Evolutionary conservation across 2,113 vertebrate species (phyloP), one percentile per base, ranked within the genome.

Genomic region (Ceratotherium simum): DNA sequence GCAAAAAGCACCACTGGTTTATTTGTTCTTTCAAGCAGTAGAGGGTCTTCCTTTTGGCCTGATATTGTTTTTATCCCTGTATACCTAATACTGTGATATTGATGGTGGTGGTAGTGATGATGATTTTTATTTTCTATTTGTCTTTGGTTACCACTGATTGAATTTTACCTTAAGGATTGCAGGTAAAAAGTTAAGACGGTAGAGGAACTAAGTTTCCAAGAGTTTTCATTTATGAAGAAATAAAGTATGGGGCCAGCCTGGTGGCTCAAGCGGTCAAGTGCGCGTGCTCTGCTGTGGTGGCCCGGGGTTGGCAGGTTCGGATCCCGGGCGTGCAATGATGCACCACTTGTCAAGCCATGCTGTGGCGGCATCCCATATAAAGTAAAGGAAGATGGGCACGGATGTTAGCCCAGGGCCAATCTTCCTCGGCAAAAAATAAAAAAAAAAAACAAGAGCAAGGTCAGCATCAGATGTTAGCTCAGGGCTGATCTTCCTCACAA

Each of bases 101-200:
- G 33, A 54, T 51, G 54, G 33, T 51, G 67, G 29, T 80, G 39
- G 12, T 27, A 18, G 16, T n/a, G 18, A 7, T 39, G 42, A 27
- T 58, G 17, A 60, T 29, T 92, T 89, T 89, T 46, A 56, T 78
- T 91, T 97, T 97, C 78, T 73, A n/a, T 29, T 90, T 90, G 14
- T 46, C 36, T 79, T 87, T 75, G 11, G 72, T 73, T 86, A 29
- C 21, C 54, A 42, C 14, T 51, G 6, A 81, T 73, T 65, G 20
- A 25, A 92, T 86, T 94, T 96, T 76, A 62, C 31, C 58, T 33
- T 67, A 86, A 65, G 7, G 25, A 84, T 46, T 91, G 8, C 25
- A 79, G 25, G 18, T 33, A 79, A 81, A 75, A 90, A 36, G 11
- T n/a, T n/a, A 80, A 83, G n/a, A 58, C 13, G n/a, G 8, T 70